Evolutionary conservation across 2,113 vertebrate species (phyloP).

Genomic region (Paramormyrops kingsleyae): DNA sequence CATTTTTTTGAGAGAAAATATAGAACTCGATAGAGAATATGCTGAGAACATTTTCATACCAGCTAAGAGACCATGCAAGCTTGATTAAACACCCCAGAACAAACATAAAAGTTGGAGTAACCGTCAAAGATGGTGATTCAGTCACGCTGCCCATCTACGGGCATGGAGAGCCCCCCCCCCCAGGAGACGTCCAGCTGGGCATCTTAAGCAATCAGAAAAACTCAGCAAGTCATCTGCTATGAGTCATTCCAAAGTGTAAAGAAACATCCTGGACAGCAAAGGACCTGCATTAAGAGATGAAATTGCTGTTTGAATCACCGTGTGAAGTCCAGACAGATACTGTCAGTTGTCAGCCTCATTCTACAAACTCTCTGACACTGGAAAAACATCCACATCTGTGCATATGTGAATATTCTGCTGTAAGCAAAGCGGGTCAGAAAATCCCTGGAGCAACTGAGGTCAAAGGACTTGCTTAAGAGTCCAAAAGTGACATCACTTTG

Average conservation of each 20-base stretch:
- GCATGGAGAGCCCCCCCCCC: background rate
- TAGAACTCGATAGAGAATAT: background rate
- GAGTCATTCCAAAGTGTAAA: background rate
- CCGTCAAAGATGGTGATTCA: background rate
- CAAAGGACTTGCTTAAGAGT: background rate
- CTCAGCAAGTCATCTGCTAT: background rate
- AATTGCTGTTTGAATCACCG: background rate
- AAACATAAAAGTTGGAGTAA: background rate
- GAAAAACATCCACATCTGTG: background rate
- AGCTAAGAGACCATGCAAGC: background rate
- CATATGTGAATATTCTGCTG: background rate
- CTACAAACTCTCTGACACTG: background rate
- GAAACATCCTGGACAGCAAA: background rate
- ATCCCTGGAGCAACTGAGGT: background rate
- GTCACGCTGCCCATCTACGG: background rate
- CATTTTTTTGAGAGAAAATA: background rate
- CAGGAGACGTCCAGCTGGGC: background rate
- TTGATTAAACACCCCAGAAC: background rate
- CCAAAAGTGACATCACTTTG: background rate
- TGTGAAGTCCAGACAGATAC: background rate
- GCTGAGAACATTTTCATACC: background rate
- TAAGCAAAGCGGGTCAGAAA: background rate
- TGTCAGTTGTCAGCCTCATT: background rate
- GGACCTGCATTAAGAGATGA: background rate
- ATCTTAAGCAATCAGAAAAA: background rate